These are phyloP conservation scores for Muraenolepis orangiensis DNA, from an alignment of 2,797 vertebrate genomes.

Conservation along the genomic window DNA sequence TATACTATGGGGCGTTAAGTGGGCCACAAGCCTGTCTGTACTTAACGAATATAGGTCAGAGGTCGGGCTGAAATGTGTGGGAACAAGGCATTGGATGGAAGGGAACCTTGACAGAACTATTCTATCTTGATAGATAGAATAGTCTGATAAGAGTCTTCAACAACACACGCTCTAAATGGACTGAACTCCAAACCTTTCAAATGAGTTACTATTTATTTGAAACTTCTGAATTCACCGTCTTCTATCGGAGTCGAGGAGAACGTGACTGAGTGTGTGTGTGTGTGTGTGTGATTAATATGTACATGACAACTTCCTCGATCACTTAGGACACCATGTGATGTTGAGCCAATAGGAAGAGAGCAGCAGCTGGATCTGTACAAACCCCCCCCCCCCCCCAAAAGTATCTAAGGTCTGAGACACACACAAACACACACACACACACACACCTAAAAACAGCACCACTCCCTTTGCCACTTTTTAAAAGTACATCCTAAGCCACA, in stretches of 20 bases:
- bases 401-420: conserved; percentile 46
- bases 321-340: conserved; percentile 21
- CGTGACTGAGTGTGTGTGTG: too few species aligned
- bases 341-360: conserved; percentile 19
- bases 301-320: conserved; percentile 39
- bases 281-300: conserved; percentile 23
- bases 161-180: background rate
- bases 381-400: conserved; percentile 12
- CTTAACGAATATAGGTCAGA: background rate
- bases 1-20: background rate
- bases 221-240: background rate
- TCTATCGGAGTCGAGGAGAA: background rate
- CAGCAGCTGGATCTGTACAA: conserved; percentile 53
- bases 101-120: background rate
- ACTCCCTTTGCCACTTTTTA: conserved; percentile 19
- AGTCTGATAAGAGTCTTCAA: background rate
- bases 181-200: background rate
- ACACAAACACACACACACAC: conserved; percentile 30
- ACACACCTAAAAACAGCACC: background rate
- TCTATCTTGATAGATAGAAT: too few species aligned
- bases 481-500: conserved; percentile 23
- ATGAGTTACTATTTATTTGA: background rate
- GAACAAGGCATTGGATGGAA: background rate
- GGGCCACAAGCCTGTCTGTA: too few species aligned
- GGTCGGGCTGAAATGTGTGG: background rate